Evolutionary conservation across 1,140 invertebrate species (phyloP), one percentile per base, ranked within the genome.

Genomic region (Saxidomus purpurata): DNA sequence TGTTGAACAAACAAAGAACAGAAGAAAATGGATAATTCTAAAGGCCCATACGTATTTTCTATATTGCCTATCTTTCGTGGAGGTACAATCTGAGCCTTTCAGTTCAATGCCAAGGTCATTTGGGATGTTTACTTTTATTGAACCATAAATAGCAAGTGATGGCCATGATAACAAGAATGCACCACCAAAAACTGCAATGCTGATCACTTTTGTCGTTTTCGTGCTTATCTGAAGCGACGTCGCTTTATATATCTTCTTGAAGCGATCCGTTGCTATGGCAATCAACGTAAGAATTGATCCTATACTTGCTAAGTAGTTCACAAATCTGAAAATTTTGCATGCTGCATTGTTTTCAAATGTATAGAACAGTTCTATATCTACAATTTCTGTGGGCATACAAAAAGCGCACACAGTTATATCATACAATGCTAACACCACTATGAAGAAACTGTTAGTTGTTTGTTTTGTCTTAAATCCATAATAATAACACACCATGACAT

Each of bases 301-400:
- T 47, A 91, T 90, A 13, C 47, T 71, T 2, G 88, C 71, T 34
- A 86, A 52, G 52, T 89, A 91, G 49, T 86, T 92, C 17, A 90
- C 84, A 76, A 91, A 91, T 1, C 91, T 90, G 6, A 91, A 79
- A 67, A 77, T 88, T 34, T 90, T 91, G 25, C 91, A 92, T 0
- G 90, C 89, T n/a, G 40, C 31, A 11, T 77, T 69, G 69, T 85
- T 90, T 28, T 89, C 79, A 52, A 91, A 92, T 31, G 89, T 89
- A 38, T 91, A 90, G 43, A 40, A 82, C 43, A 74, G 47, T n/a
- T 69, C 36, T 63, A 92, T 87, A 34, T 92, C 91, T 6, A 76
- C 89, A 13, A 91, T 91, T 81, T 92, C 91, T 28, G 89, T 76
- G 1, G 91, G 91, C 85, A 92, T 89, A 19, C 84, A 90, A n/a